Conservation (phyloP, 23 tunicate species). For the Halocynthia aurantium region DNA sequence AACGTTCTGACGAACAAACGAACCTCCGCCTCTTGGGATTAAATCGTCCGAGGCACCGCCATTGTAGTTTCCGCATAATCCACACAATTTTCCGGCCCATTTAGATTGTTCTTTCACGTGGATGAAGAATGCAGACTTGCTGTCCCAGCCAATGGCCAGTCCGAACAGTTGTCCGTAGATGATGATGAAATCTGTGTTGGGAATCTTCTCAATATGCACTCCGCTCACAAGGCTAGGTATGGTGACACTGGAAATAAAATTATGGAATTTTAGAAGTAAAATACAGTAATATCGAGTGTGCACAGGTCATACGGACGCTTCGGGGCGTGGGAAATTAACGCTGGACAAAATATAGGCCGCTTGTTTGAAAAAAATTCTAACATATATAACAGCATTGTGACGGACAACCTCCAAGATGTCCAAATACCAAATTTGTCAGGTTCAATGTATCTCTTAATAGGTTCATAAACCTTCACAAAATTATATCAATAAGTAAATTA, state of each 20-base stretch:
- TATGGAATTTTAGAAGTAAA: background rate
- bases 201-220: conserved; percentile 35
- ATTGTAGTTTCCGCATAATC: conserved; percentile 88
- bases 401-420: no score
- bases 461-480: no score
- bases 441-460: no score
- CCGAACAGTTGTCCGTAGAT: conserved; percentile 13
- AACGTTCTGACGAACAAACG: background rate
- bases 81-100: conserved; percentile 67
- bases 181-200: conserved; percentile 68
- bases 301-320: no score
- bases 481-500: no score
- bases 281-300: background rate
- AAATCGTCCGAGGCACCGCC: conserved; percentile 61
- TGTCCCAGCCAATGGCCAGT: conserved; percentile 50
- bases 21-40: conserved; percentile 54
- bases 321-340: no score
- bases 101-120: conserved; percentile 4
- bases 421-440: no score
- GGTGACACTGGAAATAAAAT: conserved; percentile 15
- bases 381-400: no score
- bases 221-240: conserved; percentile 53
- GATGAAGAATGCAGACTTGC: conserved; percentile 19
- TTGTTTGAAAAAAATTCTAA: no score
- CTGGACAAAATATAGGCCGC: no score